Evolutionary conservation across 2,888 invertebrate species (phyloP), one percentile per base, ranked within the genome.

Genomic region (Halocaridina rubra): DNA sequence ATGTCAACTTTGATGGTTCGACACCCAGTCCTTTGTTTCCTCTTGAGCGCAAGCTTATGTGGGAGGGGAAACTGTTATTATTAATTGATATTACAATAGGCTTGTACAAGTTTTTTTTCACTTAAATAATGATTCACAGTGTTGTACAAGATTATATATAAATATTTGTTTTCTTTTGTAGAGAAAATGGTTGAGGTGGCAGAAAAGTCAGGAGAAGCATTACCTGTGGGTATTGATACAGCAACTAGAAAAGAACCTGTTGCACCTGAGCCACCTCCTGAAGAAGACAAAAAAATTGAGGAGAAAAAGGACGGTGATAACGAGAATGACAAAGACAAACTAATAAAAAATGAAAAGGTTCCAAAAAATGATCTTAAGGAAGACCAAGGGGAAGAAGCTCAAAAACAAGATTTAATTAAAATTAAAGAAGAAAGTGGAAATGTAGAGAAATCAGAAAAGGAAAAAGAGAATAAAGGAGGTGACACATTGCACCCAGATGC

Each of bases 211-310:
- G 80, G 4, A 16, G 39, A 19, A 19, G 74, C 24, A 7, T 53
- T 7, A 5, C 39, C 19, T 5, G 27, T 10, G n/a, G 59, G 57
- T 8, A 61, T 32, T 8, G 78, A 84, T 53, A 61, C 78, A 16
- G 78, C 67, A 5, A 84, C 79, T 0, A 57, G 86, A 24, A 24
- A 71, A 71, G 86, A 86, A 24, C 86, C 86, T 1, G 82, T 86
- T 19, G 86, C 86, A 46, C 86, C 86, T 7, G 86, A 86, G 46
- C 86, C 86, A 16, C 86, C 85, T 3, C 80, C 81, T n/a, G 85
- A 84, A 10, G 75, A 76, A 7, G 22, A 19, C 1, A 53, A 33
- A 27, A 5, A 1, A 13, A 64, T 33, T 0, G 13, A 7, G 19
- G 13, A 75, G 22, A 33, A 72, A 39, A 22, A 24, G n/a, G 27